Percentiles rank a stretch among this genome's conserved stretches.
phyloP scores from a whole-genome alignment of 92 coral and sea anemone species.

The Phenganax subtilis region DNA sequence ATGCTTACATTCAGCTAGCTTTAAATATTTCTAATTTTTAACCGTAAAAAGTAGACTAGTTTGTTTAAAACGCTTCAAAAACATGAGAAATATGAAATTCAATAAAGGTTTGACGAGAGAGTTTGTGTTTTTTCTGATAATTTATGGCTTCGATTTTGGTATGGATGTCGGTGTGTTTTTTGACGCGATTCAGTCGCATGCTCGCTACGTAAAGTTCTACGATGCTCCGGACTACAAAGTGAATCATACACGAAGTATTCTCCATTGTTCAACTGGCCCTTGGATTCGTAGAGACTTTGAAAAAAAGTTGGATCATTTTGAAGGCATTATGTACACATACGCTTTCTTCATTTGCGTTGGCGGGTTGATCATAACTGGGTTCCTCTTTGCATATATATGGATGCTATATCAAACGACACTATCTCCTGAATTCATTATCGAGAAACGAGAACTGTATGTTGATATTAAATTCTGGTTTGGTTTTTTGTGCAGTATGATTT shows the following conservation, averaged over 20 bases:
- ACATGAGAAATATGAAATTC: slow-evolving; percentile 43
- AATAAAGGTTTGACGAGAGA: slow-evolving; percentile 52
- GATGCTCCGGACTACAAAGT: slow-evolving; percentile 30
- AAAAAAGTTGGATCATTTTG: slow-evolving; percentile 56
- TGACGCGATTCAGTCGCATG: slow-evolving; percentile 54
- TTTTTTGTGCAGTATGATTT: slow-evolving; percentile 63
- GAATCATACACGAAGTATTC: slow-evolving; percentile 48
- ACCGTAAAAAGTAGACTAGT: not conserved
- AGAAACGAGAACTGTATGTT: slow-evolving; percentile 53
- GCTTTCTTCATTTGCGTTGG: slow-evolving; percentile 61
- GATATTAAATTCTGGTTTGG: slow-evolving; percentile 64
- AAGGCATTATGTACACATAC: slow-evolving; percentile 48
- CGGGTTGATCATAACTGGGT: slow-evolving; percentile 43
- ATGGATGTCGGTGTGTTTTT: slow-evolving; percentile 58
- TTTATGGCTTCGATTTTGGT: slow-evolving; percentile 61
- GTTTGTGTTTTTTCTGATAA: slow-evolving; percentile 50
- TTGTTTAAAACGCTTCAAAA: too few relatives aligned
- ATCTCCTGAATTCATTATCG: slow-evolving; percentile 46
- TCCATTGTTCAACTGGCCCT: slow-evolving; percentile 64
- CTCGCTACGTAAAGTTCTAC: slow-evolving; percentile 45
- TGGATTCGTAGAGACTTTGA: slow-evolving; percentile 57
- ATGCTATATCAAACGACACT: slow-evolving; percentile 47
- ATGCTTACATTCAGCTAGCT: too few relatives aligned
- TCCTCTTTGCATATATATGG: slow-evolving; percentile 49
- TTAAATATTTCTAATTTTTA: not conserved